A percentile compares a stretch with the other conserved stretches of the same genome.
These are phyloP conservation scores for Sternarchorhynchus goeldii DNA, from an alignment of 2,797 vertebrate genomes.

Conservation along the genomic window DNA sequence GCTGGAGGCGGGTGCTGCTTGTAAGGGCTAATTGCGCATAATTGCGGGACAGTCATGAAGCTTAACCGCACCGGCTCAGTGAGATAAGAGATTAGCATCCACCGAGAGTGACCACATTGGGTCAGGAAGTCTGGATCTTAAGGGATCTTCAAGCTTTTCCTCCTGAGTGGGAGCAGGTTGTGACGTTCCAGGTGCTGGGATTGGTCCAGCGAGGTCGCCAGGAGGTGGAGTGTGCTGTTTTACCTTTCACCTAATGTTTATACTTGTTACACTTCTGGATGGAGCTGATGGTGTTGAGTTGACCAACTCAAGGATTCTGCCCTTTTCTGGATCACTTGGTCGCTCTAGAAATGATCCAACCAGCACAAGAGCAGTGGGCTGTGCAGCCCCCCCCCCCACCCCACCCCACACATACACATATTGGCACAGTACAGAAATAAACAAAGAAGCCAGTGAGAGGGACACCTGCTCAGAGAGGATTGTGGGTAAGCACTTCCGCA, in stretches of 20 bases:
- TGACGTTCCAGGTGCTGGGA: neutral
- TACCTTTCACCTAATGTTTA: conserved; percentile 37
- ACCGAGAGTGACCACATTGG: neutral
- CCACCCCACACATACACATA: conserved; percentile 58
- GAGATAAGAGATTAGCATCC: conserved; percentile 43
- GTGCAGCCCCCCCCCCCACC: conserved; percentile 7
- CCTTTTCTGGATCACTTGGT: conserved; percentile 23
- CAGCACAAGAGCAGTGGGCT: conserved; percentile 2
- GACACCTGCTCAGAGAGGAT: conserved; percentile 69
- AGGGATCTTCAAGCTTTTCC: conserved; percentile 28
- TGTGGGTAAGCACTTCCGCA: conserved; percentile 67
- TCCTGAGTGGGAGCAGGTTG: conserved; percentile 13
- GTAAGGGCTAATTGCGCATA: conserved; percentile 55
- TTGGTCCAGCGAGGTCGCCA: conserved; percentile 26
- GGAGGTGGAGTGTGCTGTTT: conserved; percentile 38
- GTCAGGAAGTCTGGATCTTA: conserved; percentile 38
- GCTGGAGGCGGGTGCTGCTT: conserved; percentile 17
- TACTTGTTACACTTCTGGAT: conserved; percentile 14
- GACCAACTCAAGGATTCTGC: conserved; percentile 33
- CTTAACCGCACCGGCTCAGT: conserved; percentile 30
- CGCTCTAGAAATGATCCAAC: conserved; percentile 21
- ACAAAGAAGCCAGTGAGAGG: conserved; percentile 63
- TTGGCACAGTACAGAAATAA: conserved; percentile 57
- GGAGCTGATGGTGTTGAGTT: conserved; percentile 13
- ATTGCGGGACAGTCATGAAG: conserved; percentile 46